These are phyloP conservation scores for Muscina levida DNA, from an alignment of 2,888 invertebrate genomes.

Conservation along the genomic window DNA sequence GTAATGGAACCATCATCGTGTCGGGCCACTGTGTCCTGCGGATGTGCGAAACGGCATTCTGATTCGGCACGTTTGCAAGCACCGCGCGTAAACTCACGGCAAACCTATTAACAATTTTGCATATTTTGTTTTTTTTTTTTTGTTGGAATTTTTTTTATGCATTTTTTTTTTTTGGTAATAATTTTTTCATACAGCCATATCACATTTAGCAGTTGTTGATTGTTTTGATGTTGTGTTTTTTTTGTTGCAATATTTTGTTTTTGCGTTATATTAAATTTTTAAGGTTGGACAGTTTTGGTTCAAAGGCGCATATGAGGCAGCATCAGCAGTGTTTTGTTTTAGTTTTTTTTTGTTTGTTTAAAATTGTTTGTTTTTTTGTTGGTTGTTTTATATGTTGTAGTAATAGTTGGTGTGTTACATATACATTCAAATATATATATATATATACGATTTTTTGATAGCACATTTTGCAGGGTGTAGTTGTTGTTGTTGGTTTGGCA, in stretches of 20 bases:
- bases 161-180: constrained; percentile 46
- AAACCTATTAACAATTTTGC: constrained; percentile 84
- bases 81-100: constrained; percentile 99
- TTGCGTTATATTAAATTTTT: constrained; percentile 36
- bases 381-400: constrained; percentile 65
- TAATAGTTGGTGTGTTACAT: constrained; percentile 62
- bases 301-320: constrained; percentile 54
- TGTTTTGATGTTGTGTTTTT: constrained; percentile 45
- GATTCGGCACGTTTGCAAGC: constrained; percentile 98
- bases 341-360: too few relatives aligned
- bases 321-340: constrained; percentile 63
- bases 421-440: neutral
- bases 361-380: too few relatives aligned
- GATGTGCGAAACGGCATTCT: constrained; percentile 99
- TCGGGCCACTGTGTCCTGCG: constrained; percentile 96
- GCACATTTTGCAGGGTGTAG: constrained; percentile 57
- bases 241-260: neutral
- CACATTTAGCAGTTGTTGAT: constrained; percentile 57
- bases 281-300: constrained; percentile 48
- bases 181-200: constrained; percentile 40
- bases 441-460: constrained; percentile 39
- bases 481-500: constrained; percentile 15
- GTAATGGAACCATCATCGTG: constrained; percentile 99
- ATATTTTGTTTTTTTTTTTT: constrained; percentile 51
- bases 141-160: constrained; percentile 44